Conservation (phyloP, 1,140 invertebrate genomes). For the Drosophila bifasciata region DNA sequence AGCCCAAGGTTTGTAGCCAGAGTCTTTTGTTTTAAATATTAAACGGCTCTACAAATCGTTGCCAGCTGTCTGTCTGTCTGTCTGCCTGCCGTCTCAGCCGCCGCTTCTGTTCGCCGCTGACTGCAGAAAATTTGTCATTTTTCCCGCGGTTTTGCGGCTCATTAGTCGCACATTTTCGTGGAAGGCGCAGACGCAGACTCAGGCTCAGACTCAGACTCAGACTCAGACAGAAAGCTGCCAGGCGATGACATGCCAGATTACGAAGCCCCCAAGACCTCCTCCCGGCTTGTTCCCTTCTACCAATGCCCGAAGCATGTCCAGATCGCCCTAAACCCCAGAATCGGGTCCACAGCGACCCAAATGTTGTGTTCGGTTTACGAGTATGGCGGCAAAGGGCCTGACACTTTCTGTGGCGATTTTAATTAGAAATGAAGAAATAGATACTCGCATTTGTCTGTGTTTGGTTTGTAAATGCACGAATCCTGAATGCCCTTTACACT, state of each 20-base stretch:
- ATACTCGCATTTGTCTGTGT: background rate
- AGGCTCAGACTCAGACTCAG: no score
- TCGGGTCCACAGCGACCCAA: constrained; percentile 56
- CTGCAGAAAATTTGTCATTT: constrained; percentile 78
- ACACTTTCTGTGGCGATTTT: constrained; percentile 79
- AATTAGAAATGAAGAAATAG: constrained; percentile 62
- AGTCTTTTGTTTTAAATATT: constrained; percentile 83
- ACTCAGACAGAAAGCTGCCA: constrained; percentile 75
- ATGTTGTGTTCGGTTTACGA: constrained; percentile 44
- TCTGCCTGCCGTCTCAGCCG: background rate
- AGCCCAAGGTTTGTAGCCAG: constrained; percentile 51
- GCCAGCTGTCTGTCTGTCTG: constrained; percentile 26
- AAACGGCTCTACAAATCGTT: constrained; percentile 77
- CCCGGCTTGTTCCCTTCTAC: background rate
- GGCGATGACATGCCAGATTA: constrained; percentile 77
- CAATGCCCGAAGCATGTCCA: constrained; percentile 8
- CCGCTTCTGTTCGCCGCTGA: constrained; percentile 24
- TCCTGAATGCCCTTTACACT: background rate
- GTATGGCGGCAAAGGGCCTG: constrained; percentile 58
- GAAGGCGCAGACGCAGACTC: constrained; percentile 35
- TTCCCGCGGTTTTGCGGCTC: constrained; percentile 79
- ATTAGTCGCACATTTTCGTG: constrained; percentile 82
- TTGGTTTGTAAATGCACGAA: background rate
- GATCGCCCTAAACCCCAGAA: constrained; percentile 14
- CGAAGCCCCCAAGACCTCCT: constrained; percentile 43